A percentile compares a stretch with the other conserved stretches of the same genome.
These are phyloP conservation scores for Proales similis DNA, from an alignment of 1,140 invertebrate species.

Conservation along the genomic window DNA sequence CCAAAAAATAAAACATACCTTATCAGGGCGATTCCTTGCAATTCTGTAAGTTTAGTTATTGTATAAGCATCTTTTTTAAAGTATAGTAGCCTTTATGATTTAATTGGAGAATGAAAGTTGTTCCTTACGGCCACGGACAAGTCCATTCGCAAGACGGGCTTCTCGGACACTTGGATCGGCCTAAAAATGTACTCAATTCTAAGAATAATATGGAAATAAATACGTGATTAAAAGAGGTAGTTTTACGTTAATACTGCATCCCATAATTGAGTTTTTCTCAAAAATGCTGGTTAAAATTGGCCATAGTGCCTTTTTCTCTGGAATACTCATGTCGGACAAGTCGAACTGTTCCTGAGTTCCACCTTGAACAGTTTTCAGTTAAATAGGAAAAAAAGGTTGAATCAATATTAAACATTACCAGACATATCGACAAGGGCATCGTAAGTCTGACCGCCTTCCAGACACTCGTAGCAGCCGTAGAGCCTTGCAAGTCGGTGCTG, in stretches of 20 bases:
- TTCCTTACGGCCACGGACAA: constrained; percentile 30
- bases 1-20: too few relatives aligned
- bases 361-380: constrained; percentile 46
- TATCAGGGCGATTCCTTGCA: not conserved
- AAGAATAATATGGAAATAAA: not conserved
- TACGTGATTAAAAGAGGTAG: not conserved
- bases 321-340: constrained; percentile 40
- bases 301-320: constrained; percentile 55
- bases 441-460: constrained; percentile 48
- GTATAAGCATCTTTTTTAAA: constrained; percentile 33
- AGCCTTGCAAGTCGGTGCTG: constrained; percentile 43
- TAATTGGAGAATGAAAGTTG: too few relatives aligned
- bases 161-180: constrained; percentile 34
- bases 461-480: constrained; percentile 45
- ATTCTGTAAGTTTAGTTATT: constrained; percentile 20
- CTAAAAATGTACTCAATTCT: not conserved
- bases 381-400: constrained; percentile 45
- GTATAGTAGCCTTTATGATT: not conserved
- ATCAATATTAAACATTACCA: constrained; percentile 40
- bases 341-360: constrained; percentile 50
- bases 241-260: constrained; percentile 31
- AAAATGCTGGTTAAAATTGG: not conserved
- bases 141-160: constrained; percentile 21
- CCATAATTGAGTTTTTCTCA: constrained; percentile 23
- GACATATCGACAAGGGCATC: constrained; percentile 48